phyloP scores from a whole-genome alignment of 2,888 invertebrate species.

The Andrena dorsata region DNA sequence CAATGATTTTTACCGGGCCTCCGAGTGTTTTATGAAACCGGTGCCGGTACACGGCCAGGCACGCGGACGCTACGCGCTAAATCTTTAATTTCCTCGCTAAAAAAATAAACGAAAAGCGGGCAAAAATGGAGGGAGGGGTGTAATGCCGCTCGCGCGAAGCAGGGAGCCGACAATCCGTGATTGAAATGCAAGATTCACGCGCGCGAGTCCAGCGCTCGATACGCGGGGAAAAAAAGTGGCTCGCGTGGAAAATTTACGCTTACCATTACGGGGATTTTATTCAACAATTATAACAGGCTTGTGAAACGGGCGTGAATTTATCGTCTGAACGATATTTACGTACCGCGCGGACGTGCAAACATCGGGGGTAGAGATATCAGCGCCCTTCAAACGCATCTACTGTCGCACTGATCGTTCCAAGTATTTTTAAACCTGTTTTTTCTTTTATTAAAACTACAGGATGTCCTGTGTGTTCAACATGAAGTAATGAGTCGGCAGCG shows the following conservation, averaged over 20 bases:
- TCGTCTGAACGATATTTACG: constrained; percentile 12
- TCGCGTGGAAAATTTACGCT: constrained; percentile 12
- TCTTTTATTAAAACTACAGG: no score
- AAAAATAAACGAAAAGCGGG: background rate
- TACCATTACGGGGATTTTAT: constrained; percentile 12
- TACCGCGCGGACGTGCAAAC: background rate
- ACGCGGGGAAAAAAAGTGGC: background rate
- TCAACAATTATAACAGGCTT: constrained; percentile 30
- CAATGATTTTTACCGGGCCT: constrained; percentile 75
- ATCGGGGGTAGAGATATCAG: background rate
- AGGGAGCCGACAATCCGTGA: constrained; percentile 42
- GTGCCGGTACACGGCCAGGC: constrained; percentile 45
- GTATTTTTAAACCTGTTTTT: no score
- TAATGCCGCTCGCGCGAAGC: constrained; percentile 22
- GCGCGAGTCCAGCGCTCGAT: background rate
- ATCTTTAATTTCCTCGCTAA: constrained; percentile 57
- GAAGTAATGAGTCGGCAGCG: background rate
- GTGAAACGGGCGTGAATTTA: background rate
- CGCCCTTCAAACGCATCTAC: no score
- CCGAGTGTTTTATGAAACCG: constrained; percentile 67
- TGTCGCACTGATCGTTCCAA: no score
- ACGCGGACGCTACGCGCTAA: constrained; percentile 29
- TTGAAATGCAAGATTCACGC: constrained; percentile 67
- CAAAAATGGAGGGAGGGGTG: background rate
- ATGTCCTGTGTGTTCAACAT: background rate